These are phyloP conservation scores for Heterodera schachtii DNA, from an alignment of 1,140 invertebrate species.

Conservation along the genomic window DNA sequence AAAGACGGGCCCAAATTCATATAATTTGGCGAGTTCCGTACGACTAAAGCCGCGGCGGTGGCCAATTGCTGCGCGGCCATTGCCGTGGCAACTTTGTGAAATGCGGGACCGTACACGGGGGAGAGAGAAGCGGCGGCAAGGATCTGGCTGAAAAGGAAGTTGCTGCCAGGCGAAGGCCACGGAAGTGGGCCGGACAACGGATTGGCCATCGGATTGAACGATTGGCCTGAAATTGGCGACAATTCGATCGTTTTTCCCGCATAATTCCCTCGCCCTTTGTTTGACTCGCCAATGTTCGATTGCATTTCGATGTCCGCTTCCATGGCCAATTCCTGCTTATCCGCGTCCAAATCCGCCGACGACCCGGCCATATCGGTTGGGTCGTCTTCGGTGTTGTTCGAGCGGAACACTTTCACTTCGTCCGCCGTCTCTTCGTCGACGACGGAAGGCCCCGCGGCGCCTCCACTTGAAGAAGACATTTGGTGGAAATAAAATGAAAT, in stretches of 20 bases:
- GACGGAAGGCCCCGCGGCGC: neutral
- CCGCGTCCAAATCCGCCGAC: constrained; percentile 24
- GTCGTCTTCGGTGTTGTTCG: constrained; percentile 18
- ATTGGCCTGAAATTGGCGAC: neutral
- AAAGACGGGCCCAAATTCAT: constrained; percentile 17
- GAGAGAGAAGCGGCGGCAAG: constrained; percentile 18
- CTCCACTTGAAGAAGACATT: constrained; percentile 5
- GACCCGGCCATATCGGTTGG: constrained; percentile 17
- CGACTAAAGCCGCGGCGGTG: constrained; percentile 19
- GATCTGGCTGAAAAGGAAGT: constrained; percentile 18
- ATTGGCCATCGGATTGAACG: constrained; percentile 13
- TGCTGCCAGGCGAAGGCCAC: constrained; percentile 22
- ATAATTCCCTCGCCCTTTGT: neutral
- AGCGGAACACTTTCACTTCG: constrained; percentile 32
- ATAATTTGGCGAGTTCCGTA: constrained; percentile 26
- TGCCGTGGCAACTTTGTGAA: constrained; percentile 16
- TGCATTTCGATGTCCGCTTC: constrained; percentile 25
- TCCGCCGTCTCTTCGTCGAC: constrained; percentile 24
- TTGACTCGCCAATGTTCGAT: constrained; percentile 5
- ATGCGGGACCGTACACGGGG: constrained; percentile 9
- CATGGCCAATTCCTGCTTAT: constrained; percentile 27
- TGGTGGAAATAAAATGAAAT: neutral
- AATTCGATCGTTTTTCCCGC: neutral
- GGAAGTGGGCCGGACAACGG: neutral
- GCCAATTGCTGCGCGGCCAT: neutral